Base-by-base conservation (phyloP, 64 coral and sea anemone genomes). In the Exaiptasia diaphana region DNA sequence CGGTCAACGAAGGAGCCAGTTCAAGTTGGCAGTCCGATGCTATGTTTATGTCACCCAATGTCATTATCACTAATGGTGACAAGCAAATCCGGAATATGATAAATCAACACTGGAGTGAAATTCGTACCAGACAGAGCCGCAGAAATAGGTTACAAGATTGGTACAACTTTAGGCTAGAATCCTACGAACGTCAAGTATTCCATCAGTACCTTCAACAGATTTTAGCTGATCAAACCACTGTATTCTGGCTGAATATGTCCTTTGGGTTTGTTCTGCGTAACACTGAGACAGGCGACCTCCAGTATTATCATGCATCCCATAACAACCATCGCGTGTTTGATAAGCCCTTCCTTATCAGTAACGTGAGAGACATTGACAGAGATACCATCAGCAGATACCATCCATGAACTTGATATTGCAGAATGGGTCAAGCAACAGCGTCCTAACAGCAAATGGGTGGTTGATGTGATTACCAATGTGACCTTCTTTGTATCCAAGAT, bases 361-460 rank as follows among this genome's bases (percentile, higher is more conserved):
- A 43, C 1, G 72, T 17, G 11, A 3, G 10, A 2, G 60, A 87
- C 14, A 28, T 87, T 0, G 41, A 75, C 35, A 50, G 62, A 26
- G 82, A n/a, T n/a, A 75, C 12, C 53, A 50, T 24, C 68, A 85
- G 3, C 45, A 68, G 1, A 34, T 85, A 14, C 20, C 38, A 20
- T 29, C 59, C n/a, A 24, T 85, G 18, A n/a, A n/a, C n/a, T n/a
- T n/a, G 69, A 81, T 28, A 28, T 81, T 26, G 24, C 72, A 4
- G 80, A 83, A 25, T 83, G 80, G 64, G 80, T 55, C 18, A 40
- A 50, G 15, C 84, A 87, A 27, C 57, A 78, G 53, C 76, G 86
- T 39, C 60, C 60, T 1, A 71, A 80, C 36, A 38, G 11, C 1
- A 76, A 78, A 38, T 87, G 84, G 84, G 26, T 87, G 0, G 84